phyloP scores from a whole-genome alignment of 2,888 invertebrate genomes.

The Heliconius ismenius region DNA sequence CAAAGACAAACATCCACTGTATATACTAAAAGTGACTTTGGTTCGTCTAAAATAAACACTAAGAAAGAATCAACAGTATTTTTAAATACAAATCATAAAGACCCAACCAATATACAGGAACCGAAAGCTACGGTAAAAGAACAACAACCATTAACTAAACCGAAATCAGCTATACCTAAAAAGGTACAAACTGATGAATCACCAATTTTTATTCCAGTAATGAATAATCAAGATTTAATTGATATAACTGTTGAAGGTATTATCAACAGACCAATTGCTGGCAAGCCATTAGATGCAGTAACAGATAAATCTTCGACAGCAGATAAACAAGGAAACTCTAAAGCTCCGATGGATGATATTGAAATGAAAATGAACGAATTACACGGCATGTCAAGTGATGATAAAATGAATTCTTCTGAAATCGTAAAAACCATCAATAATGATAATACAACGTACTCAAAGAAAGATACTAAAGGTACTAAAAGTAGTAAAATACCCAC shows the following conservation, averaged over 20 bases:
- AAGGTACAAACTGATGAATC: slow-evolving; percentile 48
- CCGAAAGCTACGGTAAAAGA: slow-evolving; percentile 33
- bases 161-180: slow-evolving; percentile 50
- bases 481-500: slow-evolving; percentile 58
- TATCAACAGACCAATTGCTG: slow-evolving; percentile 59
- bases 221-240: slow-evolving; percentile 70
- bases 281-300: slow-evolving; percentile 56
- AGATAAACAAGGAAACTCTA: slow-evolving; percentile 48
- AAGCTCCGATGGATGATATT: slow-evolving; percentile 63
- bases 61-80: slow-evolving; percentile 64
- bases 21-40: slow-evolving; percentile 59
- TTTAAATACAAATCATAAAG: slow-evolving; percentile 49
- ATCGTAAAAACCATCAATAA: slow-evolving; percentile 54
- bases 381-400: slow-evolving; percentile 72
- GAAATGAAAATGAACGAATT: slow-evolving; percentile 78
- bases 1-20: slow-evolving; percentile 63
- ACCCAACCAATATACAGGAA: slow-evolving; percentile 34
- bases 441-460: slow-evolving; percentile 52
- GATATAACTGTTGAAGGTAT: slow-evolving; percentile 76
- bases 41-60: slow-evolving; percentile 51
- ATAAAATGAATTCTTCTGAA: slow-evolving; percentile 63
- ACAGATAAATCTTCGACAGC: slow-evolving; percentile 39
- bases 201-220: slow-evolving; percentile 43
- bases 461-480: slow-evolving; percentile 50
- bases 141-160: slow-evolving; percentile 38